Base-by-base conservation (phyloP, 2,113 vertebrate genomes). In the Thunnus maccoyii region DNA sequence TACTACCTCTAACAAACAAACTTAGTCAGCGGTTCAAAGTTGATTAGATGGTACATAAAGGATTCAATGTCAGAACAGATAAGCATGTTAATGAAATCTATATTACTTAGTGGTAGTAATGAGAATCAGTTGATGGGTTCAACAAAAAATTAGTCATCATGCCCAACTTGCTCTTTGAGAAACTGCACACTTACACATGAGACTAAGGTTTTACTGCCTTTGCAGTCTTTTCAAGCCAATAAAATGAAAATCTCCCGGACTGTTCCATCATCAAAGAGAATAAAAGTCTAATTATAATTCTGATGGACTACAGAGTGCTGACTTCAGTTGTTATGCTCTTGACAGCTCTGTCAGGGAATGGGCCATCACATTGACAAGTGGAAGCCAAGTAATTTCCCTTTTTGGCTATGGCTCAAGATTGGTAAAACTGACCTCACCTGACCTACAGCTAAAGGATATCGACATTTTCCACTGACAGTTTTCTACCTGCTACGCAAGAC, bases 401-500 rank as follows among this genome's bases (percentile, higher is more conserved):
- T 64, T 69, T 76, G 71, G 64, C 63, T 56, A 2, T 18, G 0
- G 36, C 64, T 72, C 78, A 82, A 25, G 18, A 56, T 27, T 46
- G 27, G 11, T 18, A 66, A 48, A 52, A 20, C 62, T 85, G 78
- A 78, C 77, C 76, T 86, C 57, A 30, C 13, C 77, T 81, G 78
- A 76, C 65, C 36, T 54, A 11, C 55, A 71, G 55, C 47, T 41
- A 18, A 81, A 51, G 27, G 10, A 54, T 17, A 32, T 71, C 15
- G 20, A 16, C 55, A 58, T 55, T 46, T 44, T 72, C 51, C 47
- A 61, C 25, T 52, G 72, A 71, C 63, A 77, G 25, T 62, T 62
- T 54, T 66, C 36, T 70, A 60, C 74, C 51, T 44, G 54, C 48
- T 61, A 5, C 30, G 20, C 15, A 47, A 18, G 10, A 6, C 44